Evolutionary conservation across 2,113 vertebrate genomes (phyloP), one percentile per base, ranked within the genome.

Genomic region (Bubo bubo): DNA sequence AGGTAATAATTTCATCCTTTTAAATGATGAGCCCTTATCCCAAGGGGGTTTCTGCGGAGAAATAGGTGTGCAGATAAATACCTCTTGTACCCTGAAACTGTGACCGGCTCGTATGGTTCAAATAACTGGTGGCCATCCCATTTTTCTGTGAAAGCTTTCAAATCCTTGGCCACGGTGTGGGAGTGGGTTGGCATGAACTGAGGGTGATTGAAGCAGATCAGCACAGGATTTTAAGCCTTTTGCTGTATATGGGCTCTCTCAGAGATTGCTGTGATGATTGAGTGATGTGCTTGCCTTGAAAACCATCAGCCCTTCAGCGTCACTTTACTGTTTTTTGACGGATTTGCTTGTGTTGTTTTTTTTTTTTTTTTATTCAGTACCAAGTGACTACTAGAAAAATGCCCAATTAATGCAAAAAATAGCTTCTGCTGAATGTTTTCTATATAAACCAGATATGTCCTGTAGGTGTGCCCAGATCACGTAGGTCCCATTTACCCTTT

Each of bases 191-290:
- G 50, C 4, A 11, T 18, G 14, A 41, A 13, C 13, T 3, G 4
- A 45, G 32, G 32, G n/a, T 13, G 58, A 37, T 30, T 1, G 1
- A 22, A 55, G 47, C 27, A 56, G n/a, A 20, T 49, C 30, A 27
- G 30, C 1, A 1, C 0, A 15, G 50, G 43, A n/a, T 71, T 53
- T 39, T 45, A 77, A 52, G n/a, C 24, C 20, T 83, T 9, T 32
- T 0, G 4, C 35, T 19, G 24, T 20, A 13, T 26, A 8, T 0
- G 3, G n/a, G 10, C 56, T 64, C 10, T 64, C 9, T 10, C 11
- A 18, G 37, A 39, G 58, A 37, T 24, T 28, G 56, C 58, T 23
- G 21, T 43, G 58, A 64, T 64, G 56, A 28, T 5, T 7, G 16
- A 80, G 28, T 16, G 14, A 21, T 4, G 28, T 16, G 32, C 26